Percentiles rank a stretch among this genome's conserved stretches.
phyloP scores from a whole-genome alignment of 2,797 vertebrate species.

The Schizothorax lantsangensis region DNA sequence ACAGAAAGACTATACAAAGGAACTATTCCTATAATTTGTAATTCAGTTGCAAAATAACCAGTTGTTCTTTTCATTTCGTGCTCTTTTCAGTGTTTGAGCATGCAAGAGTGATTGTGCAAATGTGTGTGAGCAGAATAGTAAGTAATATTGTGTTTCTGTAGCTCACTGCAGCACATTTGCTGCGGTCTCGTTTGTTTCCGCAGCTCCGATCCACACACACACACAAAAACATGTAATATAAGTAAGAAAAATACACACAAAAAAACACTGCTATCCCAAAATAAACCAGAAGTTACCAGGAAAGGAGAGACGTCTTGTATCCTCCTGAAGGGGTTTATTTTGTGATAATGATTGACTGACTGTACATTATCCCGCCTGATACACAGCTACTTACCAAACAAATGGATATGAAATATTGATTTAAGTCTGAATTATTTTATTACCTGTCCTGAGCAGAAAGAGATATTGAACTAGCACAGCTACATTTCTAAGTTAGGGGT shows the following conservation, averaged over 20 bases:
- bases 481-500: not conserved
- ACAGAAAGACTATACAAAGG: not conserved
- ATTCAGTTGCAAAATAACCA: not conserved
- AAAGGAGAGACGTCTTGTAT: not conserved
- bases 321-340: not conserved
- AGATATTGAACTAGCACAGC: not conserved
- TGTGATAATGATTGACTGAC: slow-evolving; percentile 1
- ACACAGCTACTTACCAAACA: not conserved
- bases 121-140: slow-evolving; percentile 57
- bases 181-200: slow-evolving; percentile 48
- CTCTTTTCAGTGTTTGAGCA: not conserved
- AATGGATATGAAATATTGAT: slow-evolving; percentile 1
- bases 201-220: not conserved
- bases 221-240: not conserved
- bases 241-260: not conserved
- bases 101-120: slow-evolving; percentile 28
- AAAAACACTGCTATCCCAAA: not conserved
- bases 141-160: slow-evolving; percentile 49
- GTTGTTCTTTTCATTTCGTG: not conserved
- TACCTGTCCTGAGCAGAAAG: not conserved
- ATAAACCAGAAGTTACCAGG: not conserved
- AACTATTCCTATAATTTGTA: not conserved
- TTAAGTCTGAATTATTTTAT: not conserved
- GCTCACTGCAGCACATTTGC: slow-evolving; percentile 58
- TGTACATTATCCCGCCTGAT: not conserved